Evolutionary conservation across 2,888 invertebrate genomes (phyloP), one percentile per base, ranked within the genome.

Genomic region (Torymus tubicola): DNA sequence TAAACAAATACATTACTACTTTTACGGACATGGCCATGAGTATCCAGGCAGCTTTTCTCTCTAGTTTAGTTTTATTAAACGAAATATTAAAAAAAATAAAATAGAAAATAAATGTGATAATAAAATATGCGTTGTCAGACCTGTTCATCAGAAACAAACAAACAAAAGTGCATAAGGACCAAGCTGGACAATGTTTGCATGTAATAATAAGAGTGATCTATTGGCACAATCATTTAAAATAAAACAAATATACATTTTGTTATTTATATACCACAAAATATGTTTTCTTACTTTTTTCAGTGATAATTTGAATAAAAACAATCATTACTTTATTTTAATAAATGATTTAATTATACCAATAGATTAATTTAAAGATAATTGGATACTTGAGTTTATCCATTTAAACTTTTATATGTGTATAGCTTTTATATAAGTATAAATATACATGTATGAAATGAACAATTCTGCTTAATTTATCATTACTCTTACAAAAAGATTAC

Each of bases 111-210:
- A 90, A 89, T 88, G 87, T 89, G 86, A 88, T 87, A 85, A 85
- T 85, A 84, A 81, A 83, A 84, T 85, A 86, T 85, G 85, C 87
- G 90, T 87, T 87, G 89, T 86, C 89, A 89, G 88, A 91, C 90
- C 90, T 90, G 90, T 87, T 88, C 87, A 86, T 88, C 86, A 90
- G 88, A 90, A 90, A 90, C 89, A 90, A 90, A 90, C 88, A 90
- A 90, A 90, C 87, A 90, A 86, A 89, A 85, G 86, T 87, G 87
- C 88, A 85, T 89, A 86, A 88, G 86, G 86, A 88, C 83, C 80
- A 83, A 81, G 65, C 78, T 80, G 78, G 58, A 73, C 69, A 76
- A 78, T 80, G 64, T 80, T 82, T 78, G 80, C 78, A 80, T 73
- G 65, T 78, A 81, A 50, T 58, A 57, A 24, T 50, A 76, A 31